Evolutionary conservation across 2,888 invertebrate species (phyloP), one percentile per base, ranked within the genome.

Genomic region (Tryphoninae sp.): DNA sequence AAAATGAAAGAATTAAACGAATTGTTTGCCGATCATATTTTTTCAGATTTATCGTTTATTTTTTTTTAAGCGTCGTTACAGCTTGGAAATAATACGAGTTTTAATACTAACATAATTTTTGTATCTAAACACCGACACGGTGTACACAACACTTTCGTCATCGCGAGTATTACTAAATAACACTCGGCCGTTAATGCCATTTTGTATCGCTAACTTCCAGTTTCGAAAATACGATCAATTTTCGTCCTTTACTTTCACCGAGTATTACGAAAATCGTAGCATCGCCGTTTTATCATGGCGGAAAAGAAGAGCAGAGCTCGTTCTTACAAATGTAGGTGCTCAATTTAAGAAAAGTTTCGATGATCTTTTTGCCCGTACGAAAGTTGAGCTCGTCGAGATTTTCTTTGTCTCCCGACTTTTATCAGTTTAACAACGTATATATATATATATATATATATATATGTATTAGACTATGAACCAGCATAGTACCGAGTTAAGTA

Each of bases 401-500:
- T 71, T 71, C 40, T 23, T 64, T 26, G n/a, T 19, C 69, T 42
- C 51, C 16, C 53, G 42, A 33, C 77, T 77, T 77, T 77, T 71
- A 77, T 77, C 77, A 61, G 68, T 33, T 69, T 77, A 69, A 69
- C 42, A 26, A 26, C 23, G 23, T 59, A 22, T 26, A 59, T 26
- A 26, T 59, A 11, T 26, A 22, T 2, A 59, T 23, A 59, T 22
- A 26, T 13, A 59, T 59, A 59, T 26, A 13, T 22, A 59, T 59
- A 59, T 26, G 1, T 22, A 16, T 23, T 51, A 33, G 55, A 62
- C 13, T 26, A 26, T 40, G 55, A 40, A 62, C 16, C 23, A 55
- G 45, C 51, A 23, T 42, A 51, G 65, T 58, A 22, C n/a, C 13
- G 49, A 78, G 78, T 78, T 69, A 75, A 75, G 74, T 69, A 69